Conservation (phyloP, 37 sponge, comb jelly and placozoan genomes). For the Lycopodina hypogea region DNA sequence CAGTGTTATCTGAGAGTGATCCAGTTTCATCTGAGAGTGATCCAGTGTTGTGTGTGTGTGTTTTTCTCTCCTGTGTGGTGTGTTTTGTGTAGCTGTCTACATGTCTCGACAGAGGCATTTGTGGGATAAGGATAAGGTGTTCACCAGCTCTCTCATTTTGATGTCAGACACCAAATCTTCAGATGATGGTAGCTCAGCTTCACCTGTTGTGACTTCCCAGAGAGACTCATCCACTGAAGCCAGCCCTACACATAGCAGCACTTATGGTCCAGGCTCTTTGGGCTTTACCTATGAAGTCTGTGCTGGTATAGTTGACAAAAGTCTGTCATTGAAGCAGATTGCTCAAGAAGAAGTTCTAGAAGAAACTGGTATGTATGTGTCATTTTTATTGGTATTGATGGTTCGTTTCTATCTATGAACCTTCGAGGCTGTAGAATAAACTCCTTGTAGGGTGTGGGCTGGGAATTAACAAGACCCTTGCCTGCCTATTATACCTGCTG, state of each 20-base stretch:
- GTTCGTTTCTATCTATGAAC: too few species aligned
- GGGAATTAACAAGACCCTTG: too few species aligned
- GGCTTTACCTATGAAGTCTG: conserved; percentile 91
- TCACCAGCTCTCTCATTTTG: conserved; percentile 26
- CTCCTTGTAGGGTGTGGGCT: too few species aligned
- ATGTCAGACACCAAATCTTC: conserved; percentile 21
- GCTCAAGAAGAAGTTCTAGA: conserved; percentile 85
- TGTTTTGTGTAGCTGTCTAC: conserved; percentile 60
- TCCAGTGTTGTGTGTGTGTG: too few species aligned
- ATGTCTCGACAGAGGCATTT: conserved; percentile 44
- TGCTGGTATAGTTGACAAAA: conserved; percentile 91
- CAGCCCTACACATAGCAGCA: not conserved
- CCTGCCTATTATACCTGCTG: too few species aligned
- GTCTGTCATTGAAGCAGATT: conserved; percentile 61
- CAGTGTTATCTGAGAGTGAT: too few species aligned
- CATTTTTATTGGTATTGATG: too few species aligned
- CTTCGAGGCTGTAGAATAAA: too few species aligned
- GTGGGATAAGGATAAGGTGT: conserved; percentile 47
- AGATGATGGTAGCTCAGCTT: not conserved
- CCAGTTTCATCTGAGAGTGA: too few species aligned
- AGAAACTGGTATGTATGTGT: conserved; percentile 51
- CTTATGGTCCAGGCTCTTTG: conserved; percentile 49
- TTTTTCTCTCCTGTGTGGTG: not conserved
- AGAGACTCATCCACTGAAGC: not conserved
- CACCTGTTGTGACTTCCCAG: too few species aligned